A percentile compares a stretch with the other conserved stretches of the same genome.
Evolutionary conservation across 92 coral and sea anemone species (phyloP).

Genomic region (Parazoanthus darwini): DNA sequence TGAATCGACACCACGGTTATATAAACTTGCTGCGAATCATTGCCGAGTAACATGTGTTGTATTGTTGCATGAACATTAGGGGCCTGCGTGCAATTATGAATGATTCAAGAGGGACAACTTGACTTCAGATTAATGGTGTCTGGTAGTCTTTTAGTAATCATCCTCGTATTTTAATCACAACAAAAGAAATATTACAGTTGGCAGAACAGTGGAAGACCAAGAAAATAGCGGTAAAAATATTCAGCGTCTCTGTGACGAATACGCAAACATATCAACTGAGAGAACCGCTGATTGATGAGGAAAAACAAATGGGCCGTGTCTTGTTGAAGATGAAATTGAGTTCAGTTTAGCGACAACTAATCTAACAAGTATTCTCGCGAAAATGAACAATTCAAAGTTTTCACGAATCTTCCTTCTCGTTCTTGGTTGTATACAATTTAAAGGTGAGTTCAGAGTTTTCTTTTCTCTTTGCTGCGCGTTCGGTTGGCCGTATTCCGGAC

Average conservation of each 20-base stretch:
- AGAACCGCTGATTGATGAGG: neutral
- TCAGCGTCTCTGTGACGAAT: neutral
- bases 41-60: conserved; percentile 23
- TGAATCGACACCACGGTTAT: neutral
- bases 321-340: neutral
- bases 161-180: neutral
- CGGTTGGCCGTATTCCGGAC: no score
- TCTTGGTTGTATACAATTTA: conserved; percentile 4
- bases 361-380: neutral
- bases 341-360: neutral
- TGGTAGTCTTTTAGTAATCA: neutral
- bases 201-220: neutral
- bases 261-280: no score
- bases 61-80: conserved; percentile 26
- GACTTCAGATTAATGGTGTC: neutral
- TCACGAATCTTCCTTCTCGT: neutral
- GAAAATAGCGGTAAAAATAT: neutral
- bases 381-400: conserved; percentile 5
- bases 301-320: neutral
- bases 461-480: neutral
- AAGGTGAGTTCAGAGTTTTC: conserved; percentile 5
- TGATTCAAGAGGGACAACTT: conserved; percentile 29
- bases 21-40: neutral
- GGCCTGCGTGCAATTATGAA: conserved; percentile 15
- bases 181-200: neutral